phyloP scores from a whole-genome alignment of 2,888 invertebrate species.

The Diachrysia chrysitis region DNA sequence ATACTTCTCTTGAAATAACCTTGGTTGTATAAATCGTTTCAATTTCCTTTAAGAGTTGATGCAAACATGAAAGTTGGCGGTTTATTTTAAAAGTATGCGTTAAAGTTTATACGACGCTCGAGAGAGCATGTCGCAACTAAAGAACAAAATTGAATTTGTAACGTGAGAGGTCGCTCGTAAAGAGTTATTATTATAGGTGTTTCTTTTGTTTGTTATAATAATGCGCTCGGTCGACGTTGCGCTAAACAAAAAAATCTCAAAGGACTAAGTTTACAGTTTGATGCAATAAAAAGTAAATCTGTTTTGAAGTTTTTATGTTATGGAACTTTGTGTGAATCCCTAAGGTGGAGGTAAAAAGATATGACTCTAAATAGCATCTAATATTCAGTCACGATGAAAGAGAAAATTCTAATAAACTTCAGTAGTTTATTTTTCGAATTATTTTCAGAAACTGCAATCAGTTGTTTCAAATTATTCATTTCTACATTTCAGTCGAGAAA shows the following conservation, averaged over 20 bases:
- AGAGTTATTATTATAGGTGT: slow-evolving; percentile 71
- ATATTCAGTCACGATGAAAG: slow-evolving; percentile 9
- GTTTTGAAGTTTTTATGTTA: slow-evolving; percentile 35
- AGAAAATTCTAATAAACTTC: slow-evolving; percentile 1
- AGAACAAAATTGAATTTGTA: slow-evolving; percentile 80
- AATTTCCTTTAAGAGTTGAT: slow-evolving; percentile 65
- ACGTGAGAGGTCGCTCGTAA: slow-evolving; percentile 71
- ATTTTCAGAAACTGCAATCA: too few relatives aligned
- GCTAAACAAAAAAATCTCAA: slow-evolving; percentile 49
- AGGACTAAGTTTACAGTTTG: slow-evolving; percentile 54
- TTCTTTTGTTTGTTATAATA: slow-evolving; percentile 71
- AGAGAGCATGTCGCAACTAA: slow-evolving; percentile 65
- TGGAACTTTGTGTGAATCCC: slow-evolving; percentile 25
- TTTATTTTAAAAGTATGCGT: slow-evolving; percentile 73
- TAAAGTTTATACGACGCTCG: slow-evolving; percentile 69
- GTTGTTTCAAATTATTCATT: too few relatives aligned
- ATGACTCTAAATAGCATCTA: slow-evolving; percentile 20
- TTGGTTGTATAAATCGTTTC: slow-evolving; percentile 61
- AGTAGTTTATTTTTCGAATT: not conserved
- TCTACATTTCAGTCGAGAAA: too few relatives aligned
- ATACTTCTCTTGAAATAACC: slow-evolving; percentile 56
- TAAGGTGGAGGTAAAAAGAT: slow-evolving; percentile 20
- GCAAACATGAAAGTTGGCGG: slow-evolving; percentile 69
- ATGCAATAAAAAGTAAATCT: slow-evolving; percentile 51
- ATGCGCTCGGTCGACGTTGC: slow-evolving; percentile 54